Base-by-base conservation (phyloP, 2,888 invertebrate species). In the Apotomis turbidana region DNA sequence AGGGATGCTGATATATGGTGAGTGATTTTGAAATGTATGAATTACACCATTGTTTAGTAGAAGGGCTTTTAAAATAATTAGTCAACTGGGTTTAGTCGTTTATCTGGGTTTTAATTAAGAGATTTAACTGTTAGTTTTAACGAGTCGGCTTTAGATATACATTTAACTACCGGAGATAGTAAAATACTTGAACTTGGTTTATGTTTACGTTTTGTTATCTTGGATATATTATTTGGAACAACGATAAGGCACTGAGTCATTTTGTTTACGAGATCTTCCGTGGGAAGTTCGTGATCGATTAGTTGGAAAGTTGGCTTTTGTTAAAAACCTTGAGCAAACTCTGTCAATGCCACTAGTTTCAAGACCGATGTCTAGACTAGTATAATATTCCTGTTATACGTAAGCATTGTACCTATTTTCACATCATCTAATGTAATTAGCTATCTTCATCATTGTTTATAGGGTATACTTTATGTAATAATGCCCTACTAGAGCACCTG, bases 1-100 rank as follows among this genome's bases (percentile, higher is more conserved):
- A 79, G 80, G 84, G 87, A 90, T 90, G 90, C 90, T 86, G 91
- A 81, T 77, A 85, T 85, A 85, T 86, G 91, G 93, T 93, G 85
- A 92, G 93, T 90, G 85, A 85, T 87, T 89, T 90, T 86, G 84
- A 84, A 86, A 83, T 81, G 78, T 82, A 80, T 90, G 83, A 91
- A 91, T 89, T 88, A 83, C 81, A 83, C 83, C 86, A 90, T 92
- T 92, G 90, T 91, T 90, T 85, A 81, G 83, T 77, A 80, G 81
- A 81, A 81, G 77, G 76, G 76, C 80, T 78, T 80, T 86, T 85
- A 87, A 54, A 70, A 51, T 51, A 61, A 62, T 51, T 41, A 51
- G 59, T 46, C 54, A 10, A 44, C 12, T 64, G 54, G 44, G 13
- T 59, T 66, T 57, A 46, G 51, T 54, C 12, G 57, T 60, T 59